Conservation (phyloP, 2,888 invertebrate genomes). For the Drosophila buzzatii region DNA sequence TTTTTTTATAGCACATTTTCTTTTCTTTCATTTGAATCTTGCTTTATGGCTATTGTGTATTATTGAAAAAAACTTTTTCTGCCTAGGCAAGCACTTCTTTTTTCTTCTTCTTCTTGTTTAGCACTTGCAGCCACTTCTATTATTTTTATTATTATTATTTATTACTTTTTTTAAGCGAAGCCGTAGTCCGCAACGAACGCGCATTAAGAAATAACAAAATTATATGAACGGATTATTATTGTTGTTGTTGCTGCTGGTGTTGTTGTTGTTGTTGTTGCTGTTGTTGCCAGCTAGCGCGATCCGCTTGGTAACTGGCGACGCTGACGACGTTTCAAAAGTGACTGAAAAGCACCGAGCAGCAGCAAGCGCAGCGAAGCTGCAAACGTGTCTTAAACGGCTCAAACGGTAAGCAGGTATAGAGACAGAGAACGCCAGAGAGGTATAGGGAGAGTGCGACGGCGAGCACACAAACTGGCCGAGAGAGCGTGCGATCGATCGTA, state of each 20-base stretch:
- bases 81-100: slow-evolving; percentile 57
- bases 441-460: background rate
- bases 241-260: slow-evolving; percentile 11
- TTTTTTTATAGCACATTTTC: slow-evolving; percentile 56
- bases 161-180: slow-evolving; percentile 39
- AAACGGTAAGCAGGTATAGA: slow-evolving; percentile 39
- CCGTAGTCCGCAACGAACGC: slow-evolving; percentile 58
- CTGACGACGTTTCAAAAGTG: slow-evolving; percentile 70
- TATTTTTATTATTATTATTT: slow-evolving; percentile 23
- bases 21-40: slow-evolving; percentile 31
- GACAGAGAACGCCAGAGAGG: background rate
- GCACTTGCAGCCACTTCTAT: slow-evolving; percentile 63
- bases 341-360: slow-evolving; percentile 60
- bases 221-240: slow-evolving; percentile 36
- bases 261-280: slow-evolving; percentile 24
- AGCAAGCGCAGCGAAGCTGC: slow-evolving; percentile 67
- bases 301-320: slow-evolving; percentile 56
- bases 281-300: slow-evolving; percentile 48
- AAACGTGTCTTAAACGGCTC: slow-evolving; percentile 72
- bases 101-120: slow-evolving; percentile 42
- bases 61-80: slow-evolving; percentile 53
- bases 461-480: background rate
- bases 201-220: slow-evolving; percentile 49
- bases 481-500: slow-evolving; percentile 19
- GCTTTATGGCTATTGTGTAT: slow-evolving; percentile 37